These are phyloP conservation scores for Vombatus ursinus DNA, from an alignment of 2,113 vertebrate species.

Conservation along the genomic window DNA sequence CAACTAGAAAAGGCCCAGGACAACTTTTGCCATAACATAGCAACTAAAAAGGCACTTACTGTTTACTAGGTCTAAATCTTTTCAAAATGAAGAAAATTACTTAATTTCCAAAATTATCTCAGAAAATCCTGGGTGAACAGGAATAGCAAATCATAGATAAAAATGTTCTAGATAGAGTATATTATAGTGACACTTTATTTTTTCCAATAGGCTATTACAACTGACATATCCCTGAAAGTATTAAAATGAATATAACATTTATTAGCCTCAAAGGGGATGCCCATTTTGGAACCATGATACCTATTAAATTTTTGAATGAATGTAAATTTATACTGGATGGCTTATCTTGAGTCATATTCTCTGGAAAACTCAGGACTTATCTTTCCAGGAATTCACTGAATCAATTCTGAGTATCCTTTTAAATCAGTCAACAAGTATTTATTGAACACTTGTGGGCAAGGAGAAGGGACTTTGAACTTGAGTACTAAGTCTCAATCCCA, in stretches of 20 bases:
- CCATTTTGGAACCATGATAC: neutral
- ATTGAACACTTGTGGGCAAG: neutral
- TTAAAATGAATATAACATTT: neutral
- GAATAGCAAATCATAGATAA: neutral
- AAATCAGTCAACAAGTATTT: neutral
- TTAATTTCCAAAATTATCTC: neutral
- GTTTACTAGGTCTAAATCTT: neutral
- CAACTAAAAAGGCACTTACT: neutral
- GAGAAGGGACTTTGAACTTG: neutral
- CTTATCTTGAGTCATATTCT: neutral
- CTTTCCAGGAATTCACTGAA: neutral
- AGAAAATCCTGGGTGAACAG: neutral
- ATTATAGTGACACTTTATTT: neutral
- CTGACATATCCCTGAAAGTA: neutral
- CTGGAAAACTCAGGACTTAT: neutral
- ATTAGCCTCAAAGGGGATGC: neutral
- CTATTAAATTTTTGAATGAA: neutral
- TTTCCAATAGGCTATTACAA: neutral
- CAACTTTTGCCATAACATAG: neutral
- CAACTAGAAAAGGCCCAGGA: neutral
- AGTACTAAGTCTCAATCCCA: neutral
- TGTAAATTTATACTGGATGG: neutral
- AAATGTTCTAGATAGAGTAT: neutral
- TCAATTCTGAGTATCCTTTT: neutral
- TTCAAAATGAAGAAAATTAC: neutral